Evolutionary conservation across 2,888 invertebrate genomes (phyloP).

Genomic region (Machimus rusticus): DNA sequence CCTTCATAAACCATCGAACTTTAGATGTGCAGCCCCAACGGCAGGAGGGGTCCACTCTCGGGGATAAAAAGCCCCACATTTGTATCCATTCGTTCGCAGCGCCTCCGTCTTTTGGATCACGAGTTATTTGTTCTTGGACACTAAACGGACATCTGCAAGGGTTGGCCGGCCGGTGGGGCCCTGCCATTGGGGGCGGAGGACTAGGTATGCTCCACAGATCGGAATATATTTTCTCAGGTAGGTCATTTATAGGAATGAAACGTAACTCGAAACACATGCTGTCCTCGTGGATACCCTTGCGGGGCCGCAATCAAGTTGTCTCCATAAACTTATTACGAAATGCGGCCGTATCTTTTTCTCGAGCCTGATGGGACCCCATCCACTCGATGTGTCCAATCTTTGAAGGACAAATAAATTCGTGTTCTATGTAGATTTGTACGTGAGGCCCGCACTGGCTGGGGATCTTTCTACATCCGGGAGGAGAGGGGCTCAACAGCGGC

Average conservation of each 20-base stretch:
- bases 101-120: conserved; percentile 35
- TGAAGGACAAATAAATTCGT: conserved; percentile 39
- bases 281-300: conserved; percentile 36
- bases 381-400: conserved; percentile 37
- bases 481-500: neutral
- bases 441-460: conserved; percentile 14
- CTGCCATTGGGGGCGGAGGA: neutral
- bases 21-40: conserved; percentile 33
- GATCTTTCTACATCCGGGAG: neutral
- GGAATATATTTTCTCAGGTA: conserved; percentile 39
- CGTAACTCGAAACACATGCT: conserved; percentile 40
- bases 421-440: conserved; percentile 41
- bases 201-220: neutral
- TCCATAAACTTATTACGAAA: conserved; percentile 42
- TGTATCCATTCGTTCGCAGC: conserved; percentile 38
- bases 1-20: conserved; percentile 47
- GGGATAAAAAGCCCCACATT: conserved; percentile 38
- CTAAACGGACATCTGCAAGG: conserved; percentile 40
- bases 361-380: neutral
- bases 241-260: conserved; percentile 41
- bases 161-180: neutral
- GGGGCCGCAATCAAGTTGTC: conserved; percentile 38
- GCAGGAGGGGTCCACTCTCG: conserved; percentile 39
- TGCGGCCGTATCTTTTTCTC: conserved; percentile 36
- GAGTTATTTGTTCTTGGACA: conserved; percentile 42